phyloP scores from a whole-genome alignment of 2,888 invertebrate species.

The Andrena dorsata region DNA sequence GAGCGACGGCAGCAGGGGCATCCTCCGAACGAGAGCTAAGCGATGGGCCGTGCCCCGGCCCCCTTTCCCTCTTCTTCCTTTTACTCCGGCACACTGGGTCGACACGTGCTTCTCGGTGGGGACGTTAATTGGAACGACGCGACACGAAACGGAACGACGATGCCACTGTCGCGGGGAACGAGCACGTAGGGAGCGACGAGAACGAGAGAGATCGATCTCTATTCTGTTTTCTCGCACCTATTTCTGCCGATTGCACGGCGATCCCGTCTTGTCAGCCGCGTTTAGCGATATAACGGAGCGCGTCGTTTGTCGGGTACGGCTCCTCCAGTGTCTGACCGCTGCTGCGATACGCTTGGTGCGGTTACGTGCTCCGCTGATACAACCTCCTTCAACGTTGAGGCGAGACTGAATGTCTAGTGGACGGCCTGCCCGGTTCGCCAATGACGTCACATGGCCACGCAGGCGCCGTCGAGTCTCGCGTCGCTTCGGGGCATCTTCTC shows the following conservation, averaged over 20 bases:
- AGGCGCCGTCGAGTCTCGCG: conserved; percentile 79
- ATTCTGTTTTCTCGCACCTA: not conserved
- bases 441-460: conserved; percentile 81
- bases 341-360: conserved; percentile 39
- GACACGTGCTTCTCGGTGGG: conserved; percentile 57
- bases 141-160: conserved; percentile 3
- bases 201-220: not conserved
- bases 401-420: conserved; percentile 84
- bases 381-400: conserved; percentile 76
- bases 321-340: conserved; percentile 19
- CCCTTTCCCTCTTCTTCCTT: not conserved
- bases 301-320: conserved; percentile 4
- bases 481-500: conserved; percentile 62
- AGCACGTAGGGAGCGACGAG: conserved; percentile 27
- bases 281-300: not conserved
- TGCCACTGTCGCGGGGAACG: not conserved
- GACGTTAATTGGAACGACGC: conserved; percentile 38
- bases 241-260: not conserved
- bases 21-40: conserved; percentile 11
- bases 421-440: conserved; percentile 79
- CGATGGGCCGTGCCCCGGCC: not conserved
- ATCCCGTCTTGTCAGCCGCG: conserved; percentile 1
- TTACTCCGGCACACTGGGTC: conserved; percentile 9
- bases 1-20: conserved; percentile 20
- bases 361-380: conserved; percentile 15